These are phyloP conservation scores for Colletes latitarsis DNA, from an alignment of 1,140 invertebrate genomes.

Conservation along the genomic window DNA sequence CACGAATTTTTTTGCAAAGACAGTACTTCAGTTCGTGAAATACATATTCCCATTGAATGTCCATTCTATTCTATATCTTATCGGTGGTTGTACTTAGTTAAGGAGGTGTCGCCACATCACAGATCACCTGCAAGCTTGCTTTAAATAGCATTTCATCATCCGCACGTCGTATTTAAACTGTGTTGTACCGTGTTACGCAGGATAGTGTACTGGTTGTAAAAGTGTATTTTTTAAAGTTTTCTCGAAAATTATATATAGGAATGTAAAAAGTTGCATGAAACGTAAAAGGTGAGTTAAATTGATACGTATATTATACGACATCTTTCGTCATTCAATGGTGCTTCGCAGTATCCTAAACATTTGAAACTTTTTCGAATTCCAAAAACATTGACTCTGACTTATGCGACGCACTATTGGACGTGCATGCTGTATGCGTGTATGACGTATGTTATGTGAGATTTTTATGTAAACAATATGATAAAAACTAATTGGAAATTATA, in stretches of 20 bases:
- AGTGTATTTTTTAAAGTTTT: neutral
- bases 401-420: slow-evolving; percentile 14
- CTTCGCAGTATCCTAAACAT: slow-evolving; percentile 6
- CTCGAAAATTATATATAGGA: neutral
- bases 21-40: no score
- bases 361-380: slow-evolving; percentile 12
- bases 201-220: neutral
- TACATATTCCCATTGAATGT: no score
- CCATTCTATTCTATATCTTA: no score
- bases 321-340: neutral
- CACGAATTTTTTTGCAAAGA: no score
- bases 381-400: slow-evolving; percentile 61
- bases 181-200: slow-evolving; percentile 7
- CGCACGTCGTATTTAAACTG: slow-evolving; percentile 31
- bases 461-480: slow-evolving; percentile 12
- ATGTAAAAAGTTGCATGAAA: neutral
- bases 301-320: neutral
- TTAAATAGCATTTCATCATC: slow-evolving; percentile 50
- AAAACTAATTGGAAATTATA: neutral
- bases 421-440: slow-evolving; percentile 10
- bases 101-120: slow-evolving; percentile 3
- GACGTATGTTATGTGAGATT: neutral
- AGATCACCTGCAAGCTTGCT: slow-evolving; percentile 6
- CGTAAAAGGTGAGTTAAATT: slow-evolving; percentile 36
- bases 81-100: neutral